These are phyloP conservation scores for Anorthoa munda DNA, from an alignment of 2,888 invertebrate species.

Conservation along the genomic window DNA sequence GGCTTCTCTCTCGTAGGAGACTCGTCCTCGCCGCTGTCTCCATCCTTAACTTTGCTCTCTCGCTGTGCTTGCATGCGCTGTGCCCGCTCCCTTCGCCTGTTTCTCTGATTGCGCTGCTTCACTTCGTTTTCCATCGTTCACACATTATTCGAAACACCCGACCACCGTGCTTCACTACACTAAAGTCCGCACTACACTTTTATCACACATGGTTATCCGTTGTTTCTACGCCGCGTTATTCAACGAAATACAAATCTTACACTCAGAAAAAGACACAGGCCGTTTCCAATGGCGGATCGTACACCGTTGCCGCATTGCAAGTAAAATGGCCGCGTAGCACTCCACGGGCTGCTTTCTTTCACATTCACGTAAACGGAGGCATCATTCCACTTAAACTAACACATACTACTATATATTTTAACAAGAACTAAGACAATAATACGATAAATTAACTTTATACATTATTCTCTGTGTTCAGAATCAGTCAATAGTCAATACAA, in stretches of 20 bases:
- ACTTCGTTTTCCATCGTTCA: conserved; percentile 95
- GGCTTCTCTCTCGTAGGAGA: conserved; percentile 93
- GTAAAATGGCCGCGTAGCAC: conserved; percentile 93
- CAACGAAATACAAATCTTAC: conserved; percentile 91
- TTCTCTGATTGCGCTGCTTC: conserved; percentile 96
- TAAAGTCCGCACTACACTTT: conserved; percentile 91
- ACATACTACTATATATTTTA: conserved; percentile 88
- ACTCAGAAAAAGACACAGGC: conserved; percentile 92
- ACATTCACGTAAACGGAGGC: conserved; percentile 90
- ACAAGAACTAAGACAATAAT: conserved; percentile 89
- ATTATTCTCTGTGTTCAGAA: conserved; percentile 92
- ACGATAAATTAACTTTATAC: conserved; percentile 92
- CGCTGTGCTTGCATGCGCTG: conserved; percentile 97
- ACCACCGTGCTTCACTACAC: conserved; percentile 91
- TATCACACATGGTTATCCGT: conserved; percentile 90
- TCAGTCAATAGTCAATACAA: conserved; percentile 94
- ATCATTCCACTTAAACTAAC: conserved; percentile 90
- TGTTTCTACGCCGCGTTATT: conserved; percentile 88
- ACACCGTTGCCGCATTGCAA: conserved; percentile 94
- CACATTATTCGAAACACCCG: conserved; percentile 92
- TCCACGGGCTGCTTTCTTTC: conserved; percentile 89
- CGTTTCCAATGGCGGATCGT: conserved; percentile 94
- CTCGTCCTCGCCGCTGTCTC: conserved; percentile 95
- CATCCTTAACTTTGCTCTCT: conserved; percentile 94
- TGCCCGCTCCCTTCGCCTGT: conserved; percentile 97